These are phyloP conservation scores for Schrankia costaestrigalis DNA, from an alignment of 2,888 invertebrate genomes.

Conservation along the genomic window DNA sequence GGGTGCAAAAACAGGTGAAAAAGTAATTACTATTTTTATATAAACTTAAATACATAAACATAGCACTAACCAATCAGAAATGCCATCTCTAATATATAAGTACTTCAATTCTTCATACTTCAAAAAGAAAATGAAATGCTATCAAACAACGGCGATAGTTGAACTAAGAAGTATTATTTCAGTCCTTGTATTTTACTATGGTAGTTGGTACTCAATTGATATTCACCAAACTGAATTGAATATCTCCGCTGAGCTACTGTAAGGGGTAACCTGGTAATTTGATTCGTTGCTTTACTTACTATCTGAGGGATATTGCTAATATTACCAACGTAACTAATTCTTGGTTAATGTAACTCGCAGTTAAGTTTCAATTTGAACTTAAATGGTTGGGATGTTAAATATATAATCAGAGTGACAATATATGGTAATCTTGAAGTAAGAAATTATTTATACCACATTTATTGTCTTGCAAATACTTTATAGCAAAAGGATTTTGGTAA, in stretches of 20 bases:
- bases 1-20: no score
- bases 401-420: no score
- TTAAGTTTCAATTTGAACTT: constrained; percentile 18
- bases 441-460: no score
- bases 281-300: constrained; percentile 48
- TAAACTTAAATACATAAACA: no score
- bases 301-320: constrained; percentile 35
- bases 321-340: constrained; percentile 52
- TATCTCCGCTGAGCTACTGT: constrained; percentile 43
- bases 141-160: constrained; percentile 24
- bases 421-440: no score
- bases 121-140: constrained; percentile 11
- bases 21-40: no score
- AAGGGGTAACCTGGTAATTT: constrained; percentile 48
- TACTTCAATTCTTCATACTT: no score
- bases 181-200: constrained; percentile 33
- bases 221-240: constrained; percentile 49
- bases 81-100: no score
- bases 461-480: no score
- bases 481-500: no score
- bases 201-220: constrained; percentile 44
- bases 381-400: constrained; percentile 16
- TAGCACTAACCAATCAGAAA: no score
- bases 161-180: constrained; percentile 37
- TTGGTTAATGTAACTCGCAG: constrained; percentile 31